Conservation (phyloP, 2,113 vertebrate genomes). For the Tragelaphus scriptus region DNA sequence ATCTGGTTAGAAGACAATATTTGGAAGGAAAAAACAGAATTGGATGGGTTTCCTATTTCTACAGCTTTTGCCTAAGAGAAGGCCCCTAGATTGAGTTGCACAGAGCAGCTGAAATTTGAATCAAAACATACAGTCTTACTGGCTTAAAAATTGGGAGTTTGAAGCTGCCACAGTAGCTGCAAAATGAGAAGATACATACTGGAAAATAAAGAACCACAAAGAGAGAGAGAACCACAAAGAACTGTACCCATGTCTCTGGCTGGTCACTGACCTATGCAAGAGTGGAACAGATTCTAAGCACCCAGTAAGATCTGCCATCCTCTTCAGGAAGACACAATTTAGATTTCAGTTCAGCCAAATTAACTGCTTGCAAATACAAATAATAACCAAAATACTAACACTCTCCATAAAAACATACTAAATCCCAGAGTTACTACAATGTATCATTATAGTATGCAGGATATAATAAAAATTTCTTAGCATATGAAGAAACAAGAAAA, state of each 20-base stretch:
- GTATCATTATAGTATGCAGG: not conserved
- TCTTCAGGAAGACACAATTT: not conserved
- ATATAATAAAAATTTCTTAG: not conserved
- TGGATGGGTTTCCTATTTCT: not conserved
- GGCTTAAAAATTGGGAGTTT: not conserved
- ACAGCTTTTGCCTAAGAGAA: not conserved
- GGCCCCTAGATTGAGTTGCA: not conserved
- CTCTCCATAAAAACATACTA: not conserved
- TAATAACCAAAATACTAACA: not conserved
- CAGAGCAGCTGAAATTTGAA: not conserved
- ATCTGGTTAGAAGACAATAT: not conserved
- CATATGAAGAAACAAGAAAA: slow-evolving; percentile 8
- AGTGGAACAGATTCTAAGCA: not conserved
- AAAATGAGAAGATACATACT: not conserved
- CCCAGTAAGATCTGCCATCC: not conserved
- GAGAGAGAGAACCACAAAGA: not conserved
- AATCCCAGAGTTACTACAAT: not conserved
- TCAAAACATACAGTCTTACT: not conserved
- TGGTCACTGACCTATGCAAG: not conserved
- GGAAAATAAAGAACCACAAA: not conserved
- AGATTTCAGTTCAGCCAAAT: not conserved
- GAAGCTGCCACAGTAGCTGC: not conserved
- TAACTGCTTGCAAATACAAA: not conserved
- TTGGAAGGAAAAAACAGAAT: not conserved
- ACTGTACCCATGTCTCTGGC: not conserved